phyloP scores from a whole-genome alignment of 2,113 vertebrate genomes.

The Alligator mississippiensis region DNA sequence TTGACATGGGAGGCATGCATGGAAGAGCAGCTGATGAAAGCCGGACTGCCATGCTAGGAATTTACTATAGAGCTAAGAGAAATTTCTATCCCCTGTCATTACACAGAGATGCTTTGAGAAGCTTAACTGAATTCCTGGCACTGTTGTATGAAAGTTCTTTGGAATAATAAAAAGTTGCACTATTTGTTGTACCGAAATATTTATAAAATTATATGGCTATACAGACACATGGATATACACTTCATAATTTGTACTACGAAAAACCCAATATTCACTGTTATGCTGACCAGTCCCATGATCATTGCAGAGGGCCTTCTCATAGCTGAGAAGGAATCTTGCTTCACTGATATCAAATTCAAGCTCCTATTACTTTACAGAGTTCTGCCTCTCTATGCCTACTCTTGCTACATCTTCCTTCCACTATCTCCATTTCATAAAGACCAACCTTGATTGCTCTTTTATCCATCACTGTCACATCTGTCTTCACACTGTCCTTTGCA shows the following conservation, averaged over 20 bases:
- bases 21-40: slow-evolving; percentile 20
- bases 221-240: background rate
- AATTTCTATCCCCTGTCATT: background rate
- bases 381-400: background rate
- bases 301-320: background rate
- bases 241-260: background rate
- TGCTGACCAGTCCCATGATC: background rate
- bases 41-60: background rate
- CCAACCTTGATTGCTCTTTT: fast-evolving
- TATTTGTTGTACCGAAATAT: background rate
- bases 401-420: background rate
- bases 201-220: background rate
- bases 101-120: background rate
- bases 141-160: background rate
- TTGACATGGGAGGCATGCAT: background rate
- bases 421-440: background rate
- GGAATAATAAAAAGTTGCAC: background rate
- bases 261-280: background rate
- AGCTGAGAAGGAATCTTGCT: too few relatives aligned
- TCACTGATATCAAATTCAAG: background rate
- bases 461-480: background rate
- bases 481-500: background rate
- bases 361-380: background rate
- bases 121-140: background rate
- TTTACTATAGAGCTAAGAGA: background rate